A percentile compares a stretch with the other conserved stretches of the same genome.
Conservation (phyloP, 2,888 invertebrate genomes). For the Tanypteryx hageni region DNA sequence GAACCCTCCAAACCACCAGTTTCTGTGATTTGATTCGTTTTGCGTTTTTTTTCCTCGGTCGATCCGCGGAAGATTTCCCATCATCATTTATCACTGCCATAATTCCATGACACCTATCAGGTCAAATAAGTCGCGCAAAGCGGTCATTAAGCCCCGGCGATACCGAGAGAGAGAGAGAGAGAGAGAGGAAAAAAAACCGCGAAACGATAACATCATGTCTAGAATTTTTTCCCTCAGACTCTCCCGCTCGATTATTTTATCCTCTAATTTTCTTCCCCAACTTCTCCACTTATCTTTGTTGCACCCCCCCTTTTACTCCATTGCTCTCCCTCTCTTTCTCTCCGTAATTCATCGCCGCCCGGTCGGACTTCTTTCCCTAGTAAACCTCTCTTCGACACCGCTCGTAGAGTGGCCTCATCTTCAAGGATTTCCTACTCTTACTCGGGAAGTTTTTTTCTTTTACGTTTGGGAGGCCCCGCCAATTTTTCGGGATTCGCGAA, state of each 20-base stretch:
- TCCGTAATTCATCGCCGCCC: background rate
- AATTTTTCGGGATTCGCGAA: too few relatives aligned
- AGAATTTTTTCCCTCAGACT: constrained; percentile 5
- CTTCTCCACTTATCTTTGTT: constrained; percentile 11
- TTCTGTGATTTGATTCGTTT: constrained; percentile 19
- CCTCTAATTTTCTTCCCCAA: background rate
- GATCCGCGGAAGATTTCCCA: constrained; percentile 1
- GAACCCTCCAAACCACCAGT: background rate
- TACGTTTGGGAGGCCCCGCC: too few relatives aligned
- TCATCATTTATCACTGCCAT: constrained; percentile 40
- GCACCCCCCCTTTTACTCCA: background rate
- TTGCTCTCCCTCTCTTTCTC: constrained; percentile 4
- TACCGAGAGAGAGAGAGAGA: background rate
- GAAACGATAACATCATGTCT: constrained; percentile 42
- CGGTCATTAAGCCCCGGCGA: constrained; percentile 26
- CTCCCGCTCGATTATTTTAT: background rate
- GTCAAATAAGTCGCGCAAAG: constrained; percentile 34
- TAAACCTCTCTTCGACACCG: background rate
- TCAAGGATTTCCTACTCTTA: background rate
- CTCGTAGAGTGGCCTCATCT: background rate
- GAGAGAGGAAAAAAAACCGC: background rate
- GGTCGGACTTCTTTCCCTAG: background rate
- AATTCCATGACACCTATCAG: constrained; percentile 29
- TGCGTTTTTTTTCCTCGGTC: background rate
- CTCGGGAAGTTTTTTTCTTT: background rate